These are phyloP conservation scores for Aphaenogaster ashmeadi DNA, from an alignment of 1,140 invertebrate genomes.

Conservation along the genomic window DNA sequence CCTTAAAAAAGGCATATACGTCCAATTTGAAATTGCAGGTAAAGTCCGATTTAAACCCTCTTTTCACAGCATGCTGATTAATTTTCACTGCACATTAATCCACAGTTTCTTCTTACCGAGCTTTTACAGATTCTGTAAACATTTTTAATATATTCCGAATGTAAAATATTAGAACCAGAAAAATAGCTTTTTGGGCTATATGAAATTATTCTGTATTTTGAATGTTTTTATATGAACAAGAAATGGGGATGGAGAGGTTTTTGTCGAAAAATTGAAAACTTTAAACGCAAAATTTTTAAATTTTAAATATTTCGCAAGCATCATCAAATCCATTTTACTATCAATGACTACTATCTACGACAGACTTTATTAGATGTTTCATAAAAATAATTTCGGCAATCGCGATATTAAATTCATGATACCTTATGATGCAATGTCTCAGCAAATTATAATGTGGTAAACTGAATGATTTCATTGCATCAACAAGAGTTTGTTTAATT, in stretches of 20 bases:
- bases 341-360: not conserved
- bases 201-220: not conserved
- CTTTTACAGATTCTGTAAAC: not conserved
- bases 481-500: not conserved
- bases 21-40: not conserved
- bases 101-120: not conserved
- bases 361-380: not conserved
- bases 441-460: not conserved
- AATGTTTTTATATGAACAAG: not conserved
- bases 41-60: not conserved
- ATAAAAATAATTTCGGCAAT: slow-evolving; percentile 4
- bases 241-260: not conserved
- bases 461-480: not conserved
- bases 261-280: not conserved
- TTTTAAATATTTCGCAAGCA: not conserved
- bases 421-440: not conserved
- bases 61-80: not conserved
- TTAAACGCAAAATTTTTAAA: not conserved
- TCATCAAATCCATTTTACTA: not conserved
- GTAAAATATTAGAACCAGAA: not conserved
- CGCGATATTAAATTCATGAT: not conserved
- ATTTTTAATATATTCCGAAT: not conserved
- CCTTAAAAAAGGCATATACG: not conserved
- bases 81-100: not conserved
- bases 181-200: not conserved